Base-by-base conservation (phyloP, 2,797 vertebrate species). In the Cyprinella venusta region DNA sequence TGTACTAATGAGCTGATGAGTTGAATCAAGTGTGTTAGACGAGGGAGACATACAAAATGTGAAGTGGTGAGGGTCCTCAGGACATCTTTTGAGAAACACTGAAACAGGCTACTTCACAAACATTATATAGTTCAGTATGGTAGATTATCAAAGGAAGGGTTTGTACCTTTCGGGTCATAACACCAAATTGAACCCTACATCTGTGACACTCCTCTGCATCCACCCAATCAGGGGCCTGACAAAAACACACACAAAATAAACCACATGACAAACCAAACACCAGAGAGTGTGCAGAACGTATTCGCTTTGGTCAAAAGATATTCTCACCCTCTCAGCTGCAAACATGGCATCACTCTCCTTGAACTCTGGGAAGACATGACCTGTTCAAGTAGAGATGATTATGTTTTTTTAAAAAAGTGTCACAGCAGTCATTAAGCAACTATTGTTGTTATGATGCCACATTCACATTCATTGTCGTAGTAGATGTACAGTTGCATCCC, bases 301-400 rank as follows among this genome's bases (percentile, higher is more conserved):
- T 68, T 63, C 80, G 2, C 12, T 71, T 54, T 10, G 79, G 8
- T 61, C 16, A 74, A 54, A 0, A n/a, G 6, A 4, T 30, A 36
- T 9, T 9, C 97, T 97, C 86, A 99, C 98, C 91, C 97, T 94
- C 87, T 99, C 98, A 0, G 98, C 97, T 2, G 97, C 96, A 63
- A 99, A 99, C 98, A 99, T 99, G 36, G 98, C 98, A 8, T 99
- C 98, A 0, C 98, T 99, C 91, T 99, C 98, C 89, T 99, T 99
- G 91, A 99, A 99, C 88, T 99, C 98, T 0, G 98, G 98, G 88
- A 99, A 99, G 74, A 96, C 95, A 0, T 98, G 97, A 89, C 98
- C 98, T 99, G 86, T 0, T 16, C 24, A 24, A 67, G 19, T 3
- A 38, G 19, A 54, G 72, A 15, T 0, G 8, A 38, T 67, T 36